phyloP scores from a whole-genome alignment of 2,797 vertebrate species.

The Orientallactaga sibirica region DNA sequence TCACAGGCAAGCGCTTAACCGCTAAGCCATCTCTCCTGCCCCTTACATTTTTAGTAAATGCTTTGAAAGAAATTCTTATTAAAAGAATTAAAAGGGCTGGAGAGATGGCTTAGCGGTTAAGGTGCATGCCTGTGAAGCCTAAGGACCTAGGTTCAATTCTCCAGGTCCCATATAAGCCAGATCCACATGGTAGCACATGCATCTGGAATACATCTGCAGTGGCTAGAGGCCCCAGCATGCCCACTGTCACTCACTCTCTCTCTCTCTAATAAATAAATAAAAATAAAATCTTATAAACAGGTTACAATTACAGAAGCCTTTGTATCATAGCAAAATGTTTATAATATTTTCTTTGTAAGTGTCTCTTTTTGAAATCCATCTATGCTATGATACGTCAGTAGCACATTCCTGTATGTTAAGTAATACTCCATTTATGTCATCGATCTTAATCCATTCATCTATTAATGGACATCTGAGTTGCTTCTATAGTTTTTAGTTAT shows the following conservation, averaged over 20 bases:
- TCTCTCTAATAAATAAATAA: no score
- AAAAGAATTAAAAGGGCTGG: neutral
- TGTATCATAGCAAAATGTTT: slow-evolving; percentile 11
- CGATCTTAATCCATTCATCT: neutral
- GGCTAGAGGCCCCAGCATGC: no score
- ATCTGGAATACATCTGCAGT: no score
- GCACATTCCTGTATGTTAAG: slow-evolving; percentile 3
- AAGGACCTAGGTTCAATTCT: no score
- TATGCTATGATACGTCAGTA: neutral
- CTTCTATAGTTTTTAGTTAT: neutral
- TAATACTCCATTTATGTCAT: neutral
- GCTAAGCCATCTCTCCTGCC: no score
- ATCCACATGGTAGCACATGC: no score
- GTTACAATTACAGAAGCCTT: neutral
- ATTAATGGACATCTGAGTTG: neutral
- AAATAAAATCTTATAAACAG: neutral
- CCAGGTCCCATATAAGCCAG: no score
- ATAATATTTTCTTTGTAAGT: neutral
- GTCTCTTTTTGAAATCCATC: slow-evolving; percentile 23
- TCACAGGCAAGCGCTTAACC: no score
- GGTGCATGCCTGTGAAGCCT: no score
- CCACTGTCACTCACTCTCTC: no score
- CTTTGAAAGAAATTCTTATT: slow-evolving; percentile 1
- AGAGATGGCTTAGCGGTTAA: no score
- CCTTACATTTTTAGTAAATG: slow-evolving; percentile 9